Evolutionary conservation across 2,888 invertebrate species (phyloP), one percentile per base, ranked within the genome.

Genomic region (Amaurobius ferox): DNA sequence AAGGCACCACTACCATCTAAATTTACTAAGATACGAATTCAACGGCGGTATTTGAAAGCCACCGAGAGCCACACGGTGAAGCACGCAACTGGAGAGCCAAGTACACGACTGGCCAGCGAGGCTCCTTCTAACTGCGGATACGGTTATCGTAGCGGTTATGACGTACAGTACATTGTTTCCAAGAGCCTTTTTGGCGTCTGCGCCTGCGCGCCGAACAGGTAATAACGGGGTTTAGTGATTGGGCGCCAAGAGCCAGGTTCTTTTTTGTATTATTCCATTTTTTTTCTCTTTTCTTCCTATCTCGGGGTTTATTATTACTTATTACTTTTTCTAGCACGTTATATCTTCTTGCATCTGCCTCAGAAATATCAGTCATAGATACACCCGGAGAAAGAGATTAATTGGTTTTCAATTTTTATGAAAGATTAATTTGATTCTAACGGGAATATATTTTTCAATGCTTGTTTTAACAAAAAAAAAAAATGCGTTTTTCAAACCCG

Each of bases 181-280:
- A 44, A 83, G 80, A 74, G 67, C 70, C 61, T 70, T n/a, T 70
- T 62, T 48, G 67, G 48, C 72, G 48, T 71, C 61, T 77, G 77
- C 83, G 83, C 77, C 64, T 85, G 83, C 83, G 83, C 77, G 61
- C 55, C 62, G 83, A 77, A 76, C 83, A 85, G 83, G 83, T 85
- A 85, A 85, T 55, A 77, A 74, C 44, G 71, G 81, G 76, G 70
- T 83, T 83, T 81, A 81, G 74, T 73, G 74, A 81, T 81, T 83
- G 76, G 81, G 70, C 83, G 83, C 77, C 67, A 77, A 72, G 39
- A 66, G 67, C 30, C 32, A 73, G 66, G 73, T 48, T 67, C 55
- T 76, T 55, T 76, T 71, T 83, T 64, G 62, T 32, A 72, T 77
- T 85, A 72, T 83, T 72, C 64, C 23, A 64, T 30, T 71, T 67